A percentile compares a stretch with the other conserved stretches of the same genome.
phyloP scores from a whole-genome alignment of 2,797 vertebrate species.

The Graptemys geographica region DNA sequence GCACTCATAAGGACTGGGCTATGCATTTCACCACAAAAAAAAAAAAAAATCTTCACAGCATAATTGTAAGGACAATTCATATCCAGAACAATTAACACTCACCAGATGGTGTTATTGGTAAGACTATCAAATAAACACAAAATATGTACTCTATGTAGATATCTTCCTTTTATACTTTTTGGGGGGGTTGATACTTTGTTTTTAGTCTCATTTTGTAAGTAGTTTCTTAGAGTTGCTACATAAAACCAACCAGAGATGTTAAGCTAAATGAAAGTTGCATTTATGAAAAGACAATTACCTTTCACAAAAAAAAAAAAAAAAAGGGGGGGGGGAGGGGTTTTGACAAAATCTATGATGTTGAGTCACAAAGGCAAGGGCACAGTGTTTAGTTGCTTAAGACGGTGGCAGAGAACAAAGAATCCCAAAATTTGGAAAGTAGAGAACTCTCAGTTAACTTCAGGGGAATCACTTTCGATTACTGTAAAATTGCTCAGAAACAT shows the following conservation, averaged over 20 bases:
- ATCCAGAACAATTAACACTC: constrained; percentile 6
- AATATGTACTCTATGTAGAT: neutral
- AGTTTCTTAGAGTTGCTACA: constrained; percentile 19
- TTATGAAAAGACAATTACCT: constrained; percentile 30
- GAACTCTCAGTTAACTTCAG: neutral
- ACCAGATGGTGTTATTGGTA: constrained; percentile 51
- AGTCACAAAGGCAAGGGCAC: neutral
- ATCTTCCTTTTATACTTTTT: neutral
- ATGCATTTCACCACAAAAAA: constrained; percentile 25
- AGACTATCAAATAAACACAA: constrained; percentile 65
- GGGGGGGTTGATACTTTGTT: neutral
- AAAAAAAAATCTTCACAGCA: neutral
- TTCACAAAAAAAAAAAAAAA: neutral
- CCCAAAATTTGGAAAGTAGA: neutral
- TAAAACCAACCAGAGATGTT: constrained; percentile 18
- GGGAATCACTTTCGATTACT: neutral
- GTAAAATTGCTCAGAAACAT: neutral
- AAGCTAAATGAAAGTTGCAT: constrained; percentile 12
- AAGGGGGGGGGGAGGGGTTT: neutral
- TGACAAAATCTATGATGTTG: neutral
- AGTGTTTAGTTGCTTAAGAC: neutral
- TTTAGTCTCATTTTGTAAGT: fast-evolving
- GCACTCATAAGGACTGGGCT: neutral
- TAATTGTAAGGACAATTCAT: neutral
- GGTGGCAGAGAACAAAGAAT: neutral